phyloP scores from a whole-genome alignment of 2,113 vertebrate genomes.

The Pandion haliaetus region DNA sequence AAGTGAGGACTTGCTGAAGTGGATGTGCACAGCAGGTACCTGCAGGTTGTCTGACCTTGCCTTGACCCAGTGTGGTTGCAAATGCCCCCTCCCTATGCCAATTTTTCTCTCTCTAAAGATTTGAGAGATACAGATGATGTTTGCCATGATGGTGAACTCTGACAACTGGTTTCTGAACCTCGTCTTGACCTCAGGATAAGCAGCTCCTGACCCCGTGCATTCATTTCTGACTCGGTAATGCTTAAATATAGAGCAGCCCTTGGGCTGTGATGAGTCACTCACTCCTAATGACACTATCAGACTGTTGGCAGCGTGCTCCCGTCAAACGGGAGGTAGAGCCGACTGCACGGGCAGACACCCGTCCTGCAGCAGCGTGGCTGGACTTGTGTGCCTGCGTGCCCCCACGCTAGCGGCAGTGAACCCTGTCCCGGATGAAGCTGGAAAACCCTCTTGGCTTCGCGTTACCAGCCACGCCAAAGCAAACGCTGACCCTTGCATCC shows the following conservation, averaged over 20 bases:
- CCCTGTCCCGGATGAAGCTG: not conserved
- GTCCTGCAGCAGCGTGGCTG: not conserved
- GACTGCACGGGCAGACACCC: not conserved
- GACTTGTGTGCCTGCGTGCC: accelerated
- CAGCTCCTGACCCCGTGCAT: not conserved
- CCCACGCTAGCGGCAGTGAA: accelerated
- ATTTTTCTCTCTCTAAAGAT: not conserved
- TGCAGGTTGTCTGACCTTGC: not conserved
- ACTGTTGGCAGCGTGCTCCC: not conserved
- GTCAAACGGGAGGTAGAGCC: not conserved
- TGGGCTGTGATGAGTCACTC: not conserved
- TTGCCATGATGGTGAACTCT: not conserved
- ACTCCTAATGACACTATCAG: not conserved
- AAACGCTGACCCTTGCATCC: not conserved
- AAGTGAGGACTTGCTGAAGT: not conserved
- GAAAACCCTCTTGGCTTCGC: not conserved
- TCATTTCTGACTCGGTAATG: constrained; percentile 8
- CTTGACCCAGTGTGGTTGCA: not conserved
- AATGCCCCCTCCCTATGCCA: not conserved
- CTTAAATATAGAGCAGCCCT: not conserved
- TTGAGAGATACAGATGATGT: not conserved
- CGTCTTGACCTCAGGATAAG: not conserved
- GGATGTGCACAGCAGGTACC: not conserved
- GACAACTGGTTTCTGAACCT: not conserved
- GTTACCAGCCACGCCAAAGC: not conserved